Percentiles rank a stretch among this genome's conserved stretches.
These are phyloP conservation scores for Oreohelix idahoensis DNA, from an alignment of 1,140 invertebrate species.

Conservation along the genomic window DNA sequence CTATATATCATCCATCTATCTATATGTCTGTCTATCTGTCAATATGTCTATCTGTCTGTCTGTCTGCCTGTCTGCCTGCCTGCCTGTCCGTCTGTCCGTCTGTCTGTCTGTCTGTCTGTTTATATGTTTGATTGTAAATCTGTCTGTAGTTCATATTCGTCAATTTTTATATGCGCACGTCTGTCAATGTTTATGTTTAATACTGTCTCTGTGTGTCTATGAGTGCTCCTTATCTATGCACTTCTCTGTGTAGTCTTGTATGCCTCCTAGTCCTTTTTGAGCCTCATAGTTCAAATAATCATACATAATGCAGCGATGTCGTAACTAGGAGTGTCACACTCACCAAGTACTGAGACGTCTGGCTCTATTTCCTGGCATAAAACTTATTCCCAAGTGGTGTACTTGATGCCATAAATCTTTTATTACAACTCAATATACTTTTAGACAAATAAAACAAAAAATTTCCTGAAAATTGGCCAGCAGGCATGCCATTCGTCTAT, in stretches of 20 bases:
- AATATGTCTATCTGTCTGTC: not conserved
- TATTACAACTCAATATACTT: not conserved
- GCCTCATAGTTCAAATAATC: not conserved
- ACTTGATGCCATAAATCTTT: not conserved
- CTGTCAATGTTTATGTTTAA: not conserved
- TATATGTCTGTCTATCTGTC: not conserved
- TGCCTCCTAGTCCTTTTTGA: not conserved
- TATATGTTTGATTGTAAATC: too few species aligned
- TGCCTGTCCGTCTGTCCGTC: too few species aligned
- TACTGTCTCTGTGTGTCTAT: not conserved
- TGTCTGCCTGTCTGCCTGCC: too few species aligned
- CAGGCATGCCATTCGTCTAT: not conserved
- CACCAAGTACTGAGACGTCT: too few species aligned
- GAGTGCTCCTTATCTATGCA: not conserved
- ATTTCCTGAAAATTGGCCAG: not conserved
- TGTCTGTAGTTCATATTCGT: too few species aligned
- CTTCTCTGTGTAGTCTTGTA: not conserved
- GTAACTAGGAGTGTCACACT: too few species aligned
- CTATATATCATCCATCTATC: too few species aligned
- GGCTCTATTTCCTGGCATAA: too few species aligned
- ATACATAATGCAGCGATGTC: too few species aligned
- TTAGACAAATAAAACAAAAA: not conserved
- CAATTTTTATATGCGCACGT: too few species aligned
- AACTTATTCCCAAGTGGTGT: not conserved
- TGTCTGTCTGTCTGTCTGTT: too few species aligned